Evolutionary conservation across 2,797 vertebrate genomes (phyloP).

Genomic region (Staurois parvus): DNA sequence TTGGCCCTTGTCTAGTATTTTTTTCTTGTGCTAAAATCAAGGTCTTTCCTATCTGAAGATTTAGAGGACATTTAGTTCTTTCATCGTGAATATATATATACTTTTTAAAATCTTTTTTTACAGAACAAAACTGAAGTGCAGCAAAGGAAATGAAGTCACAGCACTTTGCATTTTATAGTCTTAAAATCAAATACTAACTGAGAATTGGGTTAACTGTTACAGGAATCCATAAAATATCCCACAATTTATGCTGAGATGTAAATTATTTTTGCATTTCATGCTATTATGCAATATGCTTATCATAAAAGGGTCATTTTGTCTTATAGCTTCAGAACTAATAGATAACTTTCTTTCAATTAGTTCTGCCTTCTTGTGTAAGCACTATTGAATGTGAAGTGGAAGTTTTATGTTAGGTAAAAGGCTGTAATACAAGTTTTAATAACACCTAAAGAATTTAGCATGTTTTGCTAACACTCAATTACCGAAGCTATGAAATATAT

Average conservation of each 20-base stretch:
- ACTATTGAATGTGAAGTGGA: constrained; percentile 60
- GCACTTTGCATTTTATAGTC: constrained; percentile 17
- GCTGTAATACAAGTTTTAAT: constrained; percentile 56
- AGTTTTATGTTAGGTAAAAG: constrained; percentile 61
- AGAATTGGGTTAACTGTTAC: constrained; percentile 12
- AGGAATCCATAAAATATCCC: constrained; percentile 14
- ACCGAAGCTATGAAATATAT: constrained; percentile 68
- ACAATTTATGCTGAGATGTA: constrained; percentile 32
- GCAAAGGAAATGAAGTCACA: background rate
- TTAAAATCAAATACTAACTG: constrained; percentile 10
- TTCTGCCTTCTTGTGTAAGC: constrained; percentile 49
- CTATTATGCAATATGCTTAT: constrained; percentile 26
- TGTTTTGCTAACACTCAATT: constrained; percentile 66
- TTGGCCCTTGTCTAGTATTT: no score
- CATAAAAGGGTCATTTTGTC: constrained; percentile 31
- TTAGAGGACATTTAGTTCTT: no score
- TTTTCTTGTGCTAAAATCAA: no score
- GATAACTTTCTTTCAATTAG: constrained; percentile 30
- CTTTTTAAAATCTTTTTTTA: background rate
- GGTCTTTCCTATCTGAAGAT: no score
- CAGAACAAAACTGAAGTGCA: background rate
- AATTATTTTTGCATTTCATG: constrained; percentile 26
- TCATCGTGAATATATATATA: no score
- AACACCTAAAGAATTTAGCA: constrained; percentile 65
- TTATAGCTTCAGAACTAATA: constrained; percentile 30